These are phyloP conservation scores for Dryoscopus gambensis DNA, from an alignment of 2,113 vertebrate species.

Conservation along the genomic window DNA sequence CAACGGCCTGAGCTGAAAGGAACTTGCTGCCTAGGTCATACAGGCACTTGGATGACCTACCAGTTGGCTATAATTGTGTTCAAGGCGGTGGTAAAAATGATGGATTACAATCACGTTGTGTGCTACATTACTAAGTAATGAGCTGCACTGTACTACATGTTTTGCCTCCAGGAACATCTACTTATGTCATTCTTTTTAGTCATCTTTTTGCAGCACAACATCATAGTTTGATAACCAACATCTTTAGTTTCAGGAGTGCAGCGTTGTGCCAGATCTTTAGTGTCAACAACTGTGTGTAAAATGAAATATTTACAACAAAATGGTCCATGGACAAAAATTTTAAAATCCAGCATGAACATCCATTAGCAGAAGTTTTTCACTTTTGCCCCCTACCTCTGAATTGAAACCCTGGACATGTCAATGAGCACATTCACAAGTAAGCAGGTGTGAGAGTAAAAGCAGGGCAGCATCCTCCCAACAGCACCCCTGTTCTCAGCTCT, in stretches of 20 bases:
- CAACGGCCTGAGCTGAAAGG: not conserved
- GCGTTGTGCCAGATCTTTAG: not conserved
- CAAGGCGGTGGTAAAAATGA: slow-evolving; percentile 31
- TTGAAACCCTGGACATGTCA: not conserved
- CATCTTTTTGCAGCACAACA: not conserved
- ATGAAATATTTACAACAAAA: not conserved
- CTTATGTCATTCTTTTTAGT: slow-evolving; percentile 19
- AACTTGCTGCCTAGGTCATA: not conserved
- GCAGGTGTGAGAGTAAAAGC: not conserved
- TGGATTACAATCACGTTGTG: slow-evolving; percentile 9
- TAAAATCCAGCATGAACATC: not conserved
- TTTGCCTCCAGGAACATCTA: slow-evolving; percentile 38
- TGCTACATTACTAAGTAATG: slow-evolving; percentile 3
- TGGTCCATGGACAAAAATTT: not conserved
- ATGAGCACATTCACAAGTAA: not conserved
- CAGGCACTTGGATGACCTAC: not conserved
- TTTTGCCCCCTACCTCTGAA: not conserved
- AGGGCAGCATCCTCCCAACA: not conserved
- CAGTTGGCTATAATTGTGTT: not conserved
- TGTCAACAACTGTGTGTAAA: not conserved
- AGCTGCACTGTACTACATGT: slow-evolving; percentile 34
- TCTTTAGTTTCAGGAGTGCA: not conserved
- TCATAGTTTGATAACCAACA: not conserved
- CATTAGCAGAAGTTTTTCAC: not conserved
- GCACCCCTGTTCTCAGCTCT: not conserved